phyloP scores from a whole-genome alignment of 2,888 invertebrate genomes.

The Julus scandinavius region DNA sequence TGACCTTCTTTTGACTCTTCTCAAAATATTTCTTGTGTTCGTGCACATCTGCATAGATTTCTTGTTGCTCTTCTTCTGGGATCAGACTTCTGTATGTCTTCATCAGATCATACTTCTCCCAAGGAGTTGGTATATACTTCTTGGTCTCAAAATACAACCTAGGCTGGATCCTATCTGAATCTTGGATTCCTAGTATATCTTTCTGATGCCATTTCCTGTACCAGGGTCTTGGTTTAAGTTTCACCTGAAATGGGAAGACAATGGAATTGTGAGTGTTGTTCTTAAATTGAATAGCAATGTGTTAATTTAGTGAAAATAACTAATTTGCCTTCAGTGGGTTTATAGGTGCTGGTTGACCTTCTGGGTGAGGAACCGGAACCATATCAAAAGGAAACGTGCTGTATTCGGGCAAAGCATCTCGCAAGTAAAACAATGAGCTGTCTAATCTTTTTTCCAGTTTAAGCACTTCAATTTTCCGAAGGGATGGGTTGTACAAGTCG shows the following conservation, averaged over 20 bases:
- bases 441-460: slow-evolving; percentile 93
- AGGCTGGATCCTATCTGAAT: slow-evolving; percentile 67
- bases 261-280: background rate
- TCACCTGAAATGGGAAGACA: slow-evolving; percentile 67
- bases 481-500: slow-evolving; percentile 92
- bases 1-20: slow-evolving; percentile 28
- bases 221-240: slow-evolving; percentile 81
- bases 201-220: slow-evolving; percentile 86
- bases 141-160: slow-evolving; percentile 68
- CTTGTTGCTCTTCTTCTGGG: slow-evolving; percentile 86
- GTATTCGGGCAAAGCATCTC: slow-evolving; percentile 90
- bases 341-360: slow-evolving; percentile 81
- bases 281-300: background rate
- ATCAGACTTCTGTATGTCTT: slow-evolving; percentile 84
- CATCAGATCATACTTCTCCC: slow-evolving; percentile 95
- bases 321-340: slow-evolving; percentile 73
- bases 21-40: slow-evolving; percentile 65
- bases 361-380: slow-evolving; percentile 82
- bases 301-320: background rate
- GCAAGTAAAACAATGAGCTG: slow-evolving; percentile 84
- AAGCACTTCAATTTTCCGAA: slow-evolving; percentile 89
- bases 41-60: slow-evolving; percentile 86
- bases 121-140: slow-evolving; percentile 74
- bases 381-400: slow-evolving; percentile 93
- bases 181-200: slow-evolving; percentile 78